A percentile compares a stretch with the other conserved stretches of the same genome.
These are phyloP conservation scores for Psix sp. DNA, from an alignment of 1,140 invertebrate species.

Conservation along the genomic window DNA sequence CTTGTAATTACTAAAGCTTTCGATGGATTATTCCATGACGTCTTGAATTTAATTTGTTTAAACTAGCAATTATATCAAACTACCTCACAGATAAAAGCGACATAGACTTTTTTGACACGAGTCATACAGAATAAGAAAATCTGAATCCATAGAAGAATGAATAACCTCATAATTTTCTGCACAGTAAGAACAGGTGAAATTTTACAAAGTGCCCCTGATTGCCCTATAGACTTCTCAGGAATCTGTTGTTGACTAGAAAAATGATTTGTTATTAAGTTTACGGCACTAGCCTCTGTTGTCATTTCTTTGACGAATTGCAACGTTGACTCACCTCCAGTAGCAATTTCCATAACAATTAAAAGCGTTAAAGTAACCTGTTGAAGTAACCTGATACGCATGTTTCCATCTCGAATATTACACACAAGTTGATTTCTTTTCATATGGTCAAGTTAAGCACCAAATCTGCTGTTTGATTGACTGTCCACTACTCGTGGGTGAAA, in stretches of 20 bases:
- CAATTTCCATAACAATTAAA: not conserved
- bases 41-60: too few species aligned
- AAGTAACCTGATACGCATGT: not conserved
- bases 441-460: too few species aligned
- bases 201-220: not conserved
- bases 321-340: conserved; percentile 1
- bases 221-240: not conserved
- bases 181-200: conserved; percentile 5
- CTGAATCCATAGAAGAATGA: too few species aligned
- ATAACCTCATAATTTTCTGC: conserved; percentile 6
- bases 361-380: not conserved
- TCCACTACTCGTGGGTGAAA: too few species aligned
- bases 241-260: not conserved
- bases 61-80: too few species aligned
- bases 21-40: too few species aligned
- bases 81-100: too few species aligned
- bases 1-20: too few species aligned
- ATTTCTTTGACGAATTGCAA: not conserved
- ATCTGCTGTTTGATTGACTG: too few species aligned
- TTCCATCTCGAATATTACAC: not conserved
- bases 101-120: too few species aligned
- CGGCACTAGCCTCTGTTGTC: conserved; percentile 2
- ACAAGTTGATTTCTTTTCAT: conserved; percentile 19
- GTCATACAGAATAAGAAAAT: too few species aligned
- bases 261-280: not conserved